A percentile compares a stretch with the other conserved stretches of the same genome.
phyloP scores from a whole-genome alignment of 1,140 invertebrate genomes.

The Nomia melanderi region DNA sequence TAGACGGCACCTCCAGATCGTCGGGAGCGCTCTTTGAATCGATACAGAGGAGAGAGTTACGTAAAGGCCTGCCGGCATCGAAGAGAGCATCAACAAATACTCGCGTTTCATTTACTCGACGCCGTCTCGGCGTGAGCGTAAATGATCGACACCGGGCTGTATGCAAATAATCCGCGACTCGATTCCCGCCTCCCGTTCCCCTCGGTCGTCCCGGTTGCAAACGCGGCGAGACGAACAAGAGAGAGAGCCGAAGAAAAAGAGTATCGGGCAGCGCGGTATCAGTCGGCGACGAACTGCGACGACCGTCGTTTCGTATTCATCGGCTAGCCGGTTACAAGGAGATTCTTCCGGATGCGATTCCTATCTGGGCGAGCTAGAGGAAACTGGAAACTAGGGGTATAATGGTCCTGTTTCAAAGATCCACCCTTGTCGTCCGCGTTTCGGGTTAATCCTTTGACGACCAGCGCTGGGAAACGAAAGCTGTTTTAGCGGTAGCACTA shows the following conservation, averaged over 20 bases:
- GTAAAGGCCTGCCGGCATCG: background rate
- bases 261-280: background rate
- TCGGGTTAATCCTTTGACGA: no score
- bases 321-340: background rate
- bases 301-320: background rate
- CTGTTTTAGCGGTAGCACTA: no score
- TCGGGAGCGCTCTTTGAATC: background rate
- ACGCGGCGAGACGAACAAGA: constrained; percentile 1
- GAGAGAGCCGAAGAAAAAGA: constrained; percentile 3
- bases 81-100: constrained; percentile 7
- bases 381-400: no score
- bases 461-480: no score
- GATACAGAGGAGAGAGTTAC: background rate
- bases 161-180: constrained; percentile 35
- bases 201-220: background rate
- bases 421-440: no score
- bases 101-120: constrained; percentile 23
- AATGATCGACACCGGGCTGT: constrained; percentile 23
- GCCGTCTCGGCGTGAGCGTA: constrained; percentile 20
- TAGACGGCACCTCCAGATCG: background rate
- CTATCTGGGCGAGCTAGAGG: no score
- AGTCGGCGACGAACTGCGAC: constrained; percentile 10
- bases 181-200: background rate
- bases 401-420: no score
- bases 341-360: background rate